phyloP scores from a whole-genome alignment of 2,113 vertebrate species.

The Bufo bufo region DNA sequence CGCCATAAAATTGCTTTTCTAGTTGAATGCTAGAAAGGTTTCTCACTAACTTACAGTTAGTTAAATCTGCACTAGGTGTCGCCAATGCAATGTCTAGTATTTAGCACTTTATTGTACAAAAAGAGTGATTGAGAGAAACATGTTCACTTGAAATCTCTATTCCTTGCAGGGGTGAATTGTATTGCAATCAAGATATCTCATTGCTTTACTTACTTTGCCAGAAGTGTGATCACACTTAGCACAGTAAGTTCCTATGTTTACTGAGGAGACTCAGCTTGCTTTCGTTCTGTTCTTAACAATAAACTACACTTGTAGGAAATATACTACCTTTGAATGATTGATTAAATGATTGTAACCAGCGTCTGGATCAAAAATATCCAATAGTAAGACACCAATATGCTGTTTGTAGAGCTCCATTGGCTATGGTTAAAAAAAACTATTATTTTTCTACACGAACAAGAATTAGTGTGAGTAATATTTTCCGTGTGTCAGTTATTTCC shows the following conservation, averaged over 20 bases:
- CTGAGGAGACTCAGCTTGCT: neutral
- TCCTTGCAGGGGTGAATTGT: conserved; percentile 5
- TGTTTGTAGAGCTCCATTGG: no score
- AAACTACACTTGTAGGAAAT: neutral
- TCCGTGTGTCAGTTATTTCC: no score
- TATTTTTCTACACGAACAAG: no score
- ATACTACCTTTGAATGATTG: conserved; percentile 2
- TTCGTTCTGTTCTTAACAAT: neutral
- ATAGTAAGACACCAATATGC: neutral
- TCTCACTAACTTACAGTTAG: neutral
- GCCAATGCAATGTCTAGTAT: neutral
- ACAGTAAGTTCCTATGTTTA: conserved; percentile 14
- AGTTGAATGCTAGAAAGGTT: neutral
- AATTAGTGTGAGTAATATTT: no score
- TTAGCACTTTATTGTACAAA: neutral
- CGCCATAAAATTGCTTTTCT: neutral
- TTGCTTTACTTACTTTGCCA: conserved; percentile 8
- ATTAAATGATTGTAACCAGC: neutral
- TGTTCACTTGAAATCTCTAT: neutral
- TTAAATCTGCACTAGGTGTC: neutral
- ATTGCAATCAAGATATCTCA: conserved; percentile 16
- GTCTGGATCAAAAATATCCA: neutral
- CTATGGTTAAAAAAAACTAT: neutral
- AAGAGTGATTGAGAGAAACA: neutral
- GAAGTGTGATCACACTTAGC: conserved; percentile 34